Evolutionary conservation across 2,797 vertebrate genomes (phyloP).

Genomic region (Falco berigora): DNA sequence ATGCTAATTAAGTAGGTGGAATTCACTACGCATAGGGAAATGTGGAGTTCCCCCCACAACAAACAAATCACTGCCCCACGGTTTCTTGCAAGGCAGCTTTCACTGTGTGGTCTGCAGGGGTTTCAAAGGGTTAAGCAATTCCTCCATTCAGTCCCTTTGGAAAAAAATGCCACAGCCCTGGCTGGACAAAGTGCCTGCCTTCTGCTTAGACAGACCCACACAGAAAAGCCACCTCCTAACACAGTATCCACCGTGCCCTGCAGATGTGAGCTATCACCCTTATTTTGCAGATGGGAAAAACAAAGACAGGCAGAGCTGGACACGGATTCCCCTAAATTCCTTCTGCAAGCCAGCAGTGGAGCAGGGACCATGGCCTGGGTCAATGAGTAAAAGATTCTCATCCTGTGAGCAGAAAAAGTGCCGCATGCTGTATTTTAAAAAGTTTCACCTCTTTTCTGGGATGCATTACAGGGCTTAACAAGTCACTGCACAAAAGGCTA

Average conservation of each 20-base stretch:
- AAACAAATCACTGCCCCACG: fast-evolving
- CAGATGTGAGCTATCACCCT: neutral
- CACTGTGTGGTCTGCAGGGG: fast-evolving
- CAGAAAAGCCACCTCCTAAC: neutral
- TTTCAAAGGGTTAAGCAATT: neutral
- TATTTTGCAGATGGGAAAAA: neutral
- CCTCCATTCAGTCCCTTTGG: neutral
- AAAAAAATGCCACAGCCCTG: neutral
- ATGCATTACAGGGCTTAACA: neutral
- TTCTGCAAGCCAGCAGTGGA: neutral
- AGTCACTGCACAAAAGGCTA: neutral
- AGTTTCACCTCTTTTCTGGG: neutral
- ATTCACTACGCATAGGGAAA: neutral
- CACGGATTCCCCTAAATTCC: neutral
- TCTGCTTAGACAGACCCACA: neutral
- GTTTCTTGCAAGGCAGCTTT: neutral
- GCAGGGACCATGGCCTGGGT: neutral
- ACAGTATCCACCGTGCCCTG: neutral
- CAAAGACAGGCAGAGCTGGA: neutral
- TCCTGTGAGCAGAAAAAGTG: neutral
- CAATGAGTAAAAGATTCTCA: fast-evolving
- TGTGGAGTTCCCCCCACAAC: fast-evolving
- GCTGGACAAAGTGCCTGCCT: neutral
- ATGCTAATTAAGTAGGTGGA: fast-evolving
- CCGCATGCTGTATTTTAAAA: too few species aligned